These are phyloP conservation scores for Calidris pugnax DNA, from an alignment of 2,113 vertebrate species.

Conservation along the genomic window DNA sequence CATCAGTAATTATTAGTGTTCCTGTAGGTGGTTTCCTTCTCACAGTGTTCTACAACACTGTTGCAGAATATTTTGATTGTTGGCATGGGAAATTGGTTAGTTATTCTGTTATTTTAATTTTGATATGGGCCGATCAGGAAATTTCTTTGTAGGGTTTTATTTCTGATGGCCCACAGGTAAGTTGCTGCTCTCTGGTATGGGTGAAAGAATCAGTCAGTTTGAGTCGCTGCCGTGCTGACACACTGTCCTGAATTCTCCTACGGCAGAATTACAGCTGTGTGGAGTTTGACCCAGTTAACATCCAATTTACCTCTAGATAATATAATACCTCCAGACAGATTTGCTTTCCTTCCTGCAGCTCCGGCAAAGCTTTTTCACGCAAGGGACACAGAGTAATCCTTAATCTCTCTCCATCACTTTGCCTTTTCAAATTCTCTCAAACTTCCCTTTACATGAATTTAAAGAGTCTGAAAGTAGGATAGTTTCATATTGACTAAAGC, in stretches of 20 bases:
- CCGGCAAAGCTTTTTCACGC: background rate
- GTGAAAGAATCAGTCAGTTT: conserved; percentile 37
- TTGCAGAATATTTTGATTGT: background rate
- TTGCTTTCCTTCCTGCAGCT: background rate
- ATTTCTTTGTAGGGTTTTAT: background rate
- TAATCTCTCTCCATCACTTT: background rate
- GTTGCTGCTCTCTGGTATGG: background rate
- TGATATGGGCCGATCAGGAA: background rate
- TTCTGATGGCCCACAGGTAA: background rate
- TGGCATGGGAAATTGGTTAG: background rate
- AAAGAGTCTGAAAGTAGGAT: background rate
- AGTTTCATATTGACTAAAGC: background rate
- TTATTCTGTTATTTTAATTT: background rate
- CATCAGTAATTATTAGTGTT: background rate
- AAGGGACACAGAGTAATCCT: background rate
- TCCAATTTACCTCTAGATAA: conserved; percentile 10
- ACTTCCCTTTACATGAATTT: background rate
- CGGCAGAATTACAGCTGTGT: background rate
- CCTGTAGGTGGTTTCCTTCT: background rate
- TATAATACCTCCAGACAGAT: background rate
- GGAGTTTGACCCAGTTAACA: conserved; percentile 18
- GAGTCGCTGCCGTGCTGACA: background rate
- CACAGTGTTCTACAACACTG: background rate
- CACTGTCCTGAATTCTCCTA: background rate
- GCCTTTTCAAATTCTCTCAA: background rate